Conservation (phyloP, 2,113 vertebrate species). For the Heteronetta atricapilla region DNA sequence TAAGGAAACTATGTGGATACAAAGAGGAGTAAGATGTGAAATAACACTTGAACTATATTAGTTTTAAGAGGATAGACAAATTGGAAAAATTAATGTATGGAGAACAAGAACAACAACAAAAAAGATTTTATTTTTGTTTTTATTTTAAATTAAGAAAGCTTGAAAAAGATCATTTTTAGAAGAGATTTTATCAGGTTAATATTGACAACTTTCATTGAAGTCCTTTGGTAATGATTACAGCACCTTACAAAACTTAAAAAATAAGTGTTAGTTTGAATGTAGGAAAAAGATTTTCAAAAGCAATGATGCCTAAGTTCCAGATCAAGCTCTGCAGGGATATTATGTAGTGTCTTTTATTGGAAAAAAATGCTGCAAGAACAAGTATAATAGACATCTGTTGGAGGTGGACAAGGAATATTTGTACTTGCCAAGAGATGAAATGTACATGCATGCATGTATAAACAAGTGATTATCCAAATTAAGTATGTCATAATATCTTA, state of each 20-base stretch:
- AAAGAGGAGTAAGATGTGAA: neutral
- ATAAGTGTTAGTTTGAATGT: neutral
- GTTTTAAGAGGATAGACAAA: neutral
- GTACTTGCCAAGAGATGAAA: slow-evolving; percentile 19
- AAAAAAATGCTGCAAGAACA: neutral
- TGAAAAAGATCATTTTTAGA: neutral
- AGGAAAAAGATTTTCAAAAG: neutral
- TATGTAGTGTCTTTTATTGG: fast-evolving
- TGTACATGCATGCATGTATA: neutral
- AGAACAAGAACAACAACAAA: neutral
- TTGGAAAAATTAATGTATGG: neutral
- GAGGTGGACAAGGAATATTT: neutral
- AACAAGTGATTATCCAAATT: slow-evolving; percentile 35
- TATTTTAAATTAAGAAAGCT: neutral
- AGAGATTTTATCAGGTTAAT: neutral
- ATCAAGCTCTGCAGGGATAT: neutral
- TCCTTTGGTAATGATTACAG: neutral
- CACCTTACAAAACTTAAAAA: neutral
- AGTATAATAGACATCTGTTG: neutral
- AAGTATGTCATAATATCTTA: slow-evolving; percentile 29
- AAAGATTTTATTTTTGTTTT: neutral
- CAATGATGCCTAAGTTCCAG: neutral
- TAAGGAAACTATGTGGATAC: neutral
- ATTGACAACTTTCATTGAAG: neutral
- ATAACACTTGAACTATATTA: neutral